These are phyloP conservation scores for Trichoplax adhaerens DNA, from an alignment of 37 sponge, comb jelly and placozoan species.

Conservation along the genomic window DNA sequence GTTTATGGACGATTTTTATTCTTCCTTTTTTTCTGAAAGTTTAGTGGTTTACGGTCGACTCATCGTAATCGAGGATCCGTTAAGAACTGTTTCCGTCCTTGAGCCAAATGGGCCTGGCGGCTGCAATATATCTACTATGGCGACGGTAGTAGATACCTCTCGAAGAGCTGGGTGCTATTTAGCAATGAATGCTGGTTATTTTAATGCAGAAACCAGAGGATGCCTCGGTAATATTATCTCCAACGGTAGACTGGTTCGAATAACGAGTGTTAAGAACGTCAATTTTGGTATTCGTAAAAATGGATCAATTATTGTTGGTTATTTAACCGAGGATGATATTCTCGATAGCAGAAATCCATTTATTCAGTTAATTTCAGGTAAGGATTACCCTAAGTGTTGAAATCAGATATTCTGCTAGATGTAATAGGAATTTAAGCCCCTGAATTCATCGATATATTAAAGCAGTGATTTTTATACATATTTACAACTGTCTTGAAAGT, in stretches of 20 bases:
- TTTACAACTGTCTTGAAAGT: no score
- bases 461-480: no score
- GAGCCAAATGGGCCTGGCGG: constrained; percentile 33
- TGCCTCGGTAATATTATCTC: constrained; percentile 68
- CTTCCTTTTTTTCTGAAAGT: no score
- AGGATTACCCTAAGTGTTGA: no score
- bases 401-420: no score
- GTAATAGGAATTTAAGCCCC: no score
- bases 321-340: constrained; percentile 43
- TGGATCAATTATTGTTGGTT: constrained; percentile 68
- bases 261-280: constrained; percentile 25
- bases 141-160: constrained; percentile 45
- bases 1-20: no score
- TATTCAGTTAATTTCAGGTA: constrained; percentile 35
- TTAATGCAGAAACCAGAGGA: constrained; percentile 23
- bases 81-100: constrained; percentile 58
- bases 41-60: constrained; percentile 32
- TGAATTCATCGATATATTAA: no score
- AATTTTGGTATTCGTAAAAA: constrained; percentile 79
- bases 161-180: constrained; percentile 35
- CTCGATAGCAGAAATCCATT: constrained; percentile 16
- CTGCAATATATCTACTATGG: constrained; percentile 2
- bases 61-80: constrained; percentile 42
- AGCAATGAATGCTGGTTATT: constrained; percentile 71
- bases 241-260: constrained; percentile 41